Base-by-base conservation (phyloP, 2,113 vertebrate genomes). In the Paedocypris sp. region DNA sequence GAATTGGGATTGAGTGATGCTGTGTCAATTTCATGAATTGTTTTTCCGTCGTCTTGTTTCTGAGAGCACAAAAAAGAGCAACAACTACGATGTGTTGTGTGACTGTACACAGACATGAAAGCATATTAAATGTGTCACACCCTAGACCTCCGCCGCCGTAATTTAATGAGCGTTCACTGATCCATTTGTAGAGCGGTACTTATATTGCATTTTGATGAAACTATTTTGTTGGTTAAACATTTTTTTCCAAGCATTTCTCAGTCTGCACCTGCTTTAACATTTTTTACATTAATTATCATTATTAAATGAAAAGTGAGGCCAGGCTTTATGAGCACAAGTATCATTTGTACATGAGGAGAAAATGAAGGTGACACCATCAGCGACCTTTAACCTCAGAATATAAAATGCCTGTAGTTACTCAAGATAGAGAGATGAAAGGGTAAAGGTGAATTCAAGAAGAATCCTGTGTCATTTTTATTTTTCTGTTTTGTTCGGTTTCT, bases 201-300 rank as follows among this genome's bases (percentile, higher is more conserved):
- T n/a, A n/a, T n/a, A n/a, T n/a, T n/a, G n/a, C n/a, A 18, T 20
- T 11, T 15, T 26, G 35, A 23, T 15, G 8, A 18, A 39, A 28
- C n/a, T 39, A 29, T 28, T 54, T 28, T 42, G 15, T 52, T 23
- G 20, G 4, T 9, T 5, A 15, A 12, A 53, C 18, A 33, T 7
- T 35, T 3, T 26, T 25, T 15, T 54, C 15, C 8, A 41, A 12
- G 36, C 6, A n/a, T 16, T 33, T 42, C 63, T 41, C 67, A 70
- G 46, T 29, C 36, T 66, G 60, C 38, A 36, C 25, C 19, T 19
- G 32, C 49, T 20, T 57, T 47, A 41, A 59, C 62, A 53, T 53
- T 25, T 22, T 18, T 73, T 64, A 73, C 70, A 47, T 63, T 66
- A 70, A 71, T 73, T 68, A 69, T 67, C 68, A 64, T 69, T 76